phyloP scores from a whole-genome alignment of 2,888 invertebrate genomes.

The Mylabris sibirica region DNA sequence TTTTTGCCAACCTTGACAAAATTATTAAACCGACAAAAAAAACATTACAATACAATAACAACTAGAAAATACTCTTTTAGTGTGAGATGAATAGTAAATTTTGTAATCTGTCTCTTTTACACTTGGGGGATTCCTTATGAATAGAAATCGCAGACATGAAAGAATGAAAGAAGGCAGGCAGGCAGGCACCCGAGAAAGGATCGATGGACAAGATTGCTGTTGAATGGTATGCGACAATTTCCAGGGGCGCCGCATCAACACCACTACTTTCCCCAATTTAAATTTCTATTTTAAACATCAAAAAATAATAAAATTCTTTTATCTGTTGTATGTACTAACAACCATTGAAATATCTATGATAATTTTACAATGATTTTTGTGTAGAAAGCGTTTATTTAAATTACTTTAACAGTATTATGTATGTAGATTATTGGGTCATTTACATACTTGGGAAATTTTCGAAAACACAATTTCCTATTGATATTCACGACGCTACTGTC shows the following conservation, averaged over 20 bases:
- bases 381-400: constrained; percentile 11
- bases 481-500: not conserved
- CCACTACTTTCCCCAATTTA: not conserved
- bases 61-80: not conserved
- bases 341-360: not conserved
- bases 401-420: not conserved
- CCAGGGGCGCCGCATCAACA: not conserved
- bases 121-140: not conserved
- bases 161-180: not conserved
- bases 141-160: constrained; percentile 5
- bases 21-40: not conserved
- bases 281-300: not conserved
- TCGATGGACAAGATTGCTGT: not conserved
- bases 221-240: constrained; percentile 9
- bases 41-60: not conserved
- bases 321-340: not conserved
- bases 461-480: not conserved
- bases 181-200: not conserved
- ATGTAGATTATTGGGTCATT: constrained; percentile 4
- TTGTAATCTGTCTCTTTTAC: not conserved
- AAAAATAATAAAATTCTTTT: not conserved
- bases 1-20: not conserved
- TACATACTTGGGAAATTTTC: not conserved
- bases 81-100: not conserved
- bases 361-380: not conserved